phyloP scores from a whole-genome alignment of 2,113 vertebrate species.

The Megaceryle torquata region DNA sequence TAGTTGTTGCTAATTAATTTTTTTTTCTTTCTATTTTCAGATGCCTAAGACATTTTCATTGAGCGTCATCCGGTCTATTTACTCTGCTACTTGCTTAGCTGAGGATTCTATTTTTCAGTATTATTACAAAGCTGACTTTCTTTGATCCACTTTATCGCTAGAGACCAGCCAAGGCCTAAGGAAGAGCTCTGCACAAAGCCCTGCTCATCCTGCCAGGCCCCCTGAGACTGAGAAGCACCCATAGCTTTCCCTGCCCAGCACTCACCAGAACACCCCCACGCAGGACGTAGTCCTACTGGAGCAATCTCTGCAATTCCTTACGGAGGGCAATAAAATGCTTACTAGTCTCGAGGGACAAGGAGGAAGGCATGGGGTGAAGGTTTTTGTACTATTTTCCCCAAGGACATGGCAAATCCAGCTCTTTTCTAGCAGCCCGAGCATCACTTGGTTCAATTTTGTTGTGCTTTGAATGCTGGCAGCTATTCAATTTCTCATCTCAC shows the following conservation, averaged over 20 bases:
- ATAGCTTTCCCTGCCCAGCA: not conserved
- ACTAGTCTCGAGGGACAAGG: too few species aligned
- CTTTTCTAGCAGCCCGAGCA: not conserved
- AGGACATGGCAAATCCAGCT: not conserved
- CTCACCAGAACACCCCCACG: not conserved
- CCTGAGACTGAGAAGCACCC: not conserved
- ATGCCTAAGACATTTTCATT: not conserved
- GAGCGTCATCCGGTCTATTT: rapidly evolving
- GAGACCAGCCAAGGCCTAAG: not conserved
- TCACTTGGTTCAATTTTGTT: not conserved
- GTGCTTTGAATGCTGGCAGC: not conserved
- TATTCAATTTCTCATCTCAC: not conserved
- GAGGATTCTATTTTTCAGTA: not conserved
- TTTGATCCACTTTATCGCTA: not conserved
- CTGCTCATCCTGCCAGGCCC: not conserved
- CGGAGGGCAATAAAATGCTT: not conserved
- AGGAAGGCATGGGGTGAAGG: not conserved
- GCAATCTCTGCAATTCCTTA: not conserved
- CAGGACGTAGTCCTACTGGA: not conserved
- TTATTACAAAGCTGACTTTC: not conserved
- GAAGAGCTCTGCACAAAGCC: not conserved
- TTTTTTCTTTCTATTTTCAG: not conserved
- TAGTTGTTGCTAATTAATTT: not conserved
- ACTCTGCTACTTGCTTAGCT: not conserved
- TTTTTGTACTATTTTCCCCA: not conserved